These are phyloP conservation scores for Bilobella aurantiaca DNA, from an alignment of 1,140 invertebrate species.

Conservation along the genomic window DNA sequence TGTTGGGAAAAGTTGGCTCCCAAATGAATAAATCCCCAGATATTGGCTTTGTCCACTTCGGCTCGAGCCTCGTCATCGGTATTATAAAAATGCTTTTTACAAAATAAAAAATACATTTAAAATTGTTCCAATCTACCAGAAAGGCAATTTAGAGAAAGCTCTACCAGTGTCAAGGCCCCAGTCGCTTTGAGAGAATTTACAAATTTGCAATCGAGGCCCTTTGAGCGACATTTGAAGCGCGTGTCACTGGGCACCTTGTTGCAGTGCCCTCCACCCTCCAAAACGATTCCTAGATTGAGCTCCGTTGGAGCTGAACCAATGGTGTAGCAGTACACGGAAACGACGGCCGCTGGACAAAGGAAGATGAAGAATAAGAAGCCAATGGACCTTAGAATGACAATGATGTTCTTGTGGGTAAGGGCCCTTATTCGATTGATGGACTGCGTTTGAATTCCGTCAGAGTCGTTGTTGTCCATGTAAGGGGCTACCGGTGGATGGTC, in stretches of 20 bases:
- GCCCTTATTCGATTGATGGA: conserved; percentile 39
- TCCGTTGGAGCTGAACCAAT: conserved; percentile 65
- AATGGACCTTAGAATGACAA: conserved; percentile 54
- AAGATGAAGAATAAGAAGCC: conserved; percentile 59
- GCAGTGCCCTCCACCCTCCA: conserved; percentile 51
- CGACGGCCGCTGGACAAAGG: conserved; percentile 66
- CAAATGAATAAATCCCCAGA: conserved; percentile 62
- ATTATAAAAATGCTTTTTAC: conserved; percentile 48
- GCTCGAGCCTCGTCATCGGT: conserved; percentile 47
- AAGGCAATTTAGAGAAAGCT: conserved; percentile 18
- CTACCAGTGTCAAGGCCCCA: conserved; percentile 41
- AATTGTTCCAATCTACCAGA: conserved; percentile 4
- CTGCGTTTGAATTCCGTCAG: too few species aligned
- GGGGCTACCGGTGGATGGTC: neutral
- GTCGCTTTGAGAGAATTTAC: conserved; percentile 42
- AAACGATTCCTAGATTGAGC: conserved; percentile 62
- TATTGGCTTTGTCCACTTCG: conserved; percentile 50
- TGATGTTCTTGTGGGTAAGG: conserved; percentile 51
- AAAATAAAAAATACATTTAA: conserved; percentile 40
- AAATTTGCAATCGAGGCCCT: conserved; percentile 50
- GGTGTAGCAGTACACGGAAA: conserved; percentile 65
- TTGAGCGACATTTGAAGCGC: conserved; percentile 43
- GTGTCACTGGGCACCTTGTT: conserved; percentile 34
- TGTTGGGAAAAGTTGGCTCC: conserved; percentile 61
- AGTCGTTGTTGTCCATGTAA: neutral